These are phyloP conservation scores for Cheilosia urbana DNA, from an alignment of 2,888 invertebrate genomes.

Conservation along the genomic window DNA sequence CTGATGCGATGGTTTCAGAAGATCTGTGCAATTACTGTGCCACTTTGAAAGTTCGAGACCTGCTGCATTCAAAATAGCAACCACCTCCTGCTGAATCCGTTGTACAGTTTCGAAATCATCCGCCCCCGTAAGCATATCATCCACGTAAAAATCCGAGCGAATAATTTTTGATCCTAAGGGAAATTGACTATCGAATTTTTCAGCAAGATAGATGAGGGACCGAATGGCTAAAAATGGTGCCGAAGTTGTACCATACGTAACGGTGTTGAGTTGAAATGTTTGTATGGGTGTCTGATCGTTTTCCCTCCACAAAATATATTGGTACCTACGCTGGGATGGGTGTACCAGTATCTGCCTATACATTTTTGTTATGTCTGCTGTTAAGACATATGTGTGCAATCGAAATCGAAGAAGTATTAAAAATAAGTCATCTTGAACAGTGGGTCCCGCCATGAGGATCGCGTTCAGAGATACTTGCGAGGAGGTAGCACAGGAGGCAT, in stretches of 20 bases:
- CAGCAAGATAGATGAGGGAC: conserved; percentile 54
- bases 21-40: conserved; percentile 14
- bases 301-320: conserved; percentile 69
- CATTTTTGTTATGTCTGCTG: conserved; percentile 74
- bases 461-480: conserved; percentile 55
- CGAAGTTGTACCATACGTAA: conserved; percentile 60
- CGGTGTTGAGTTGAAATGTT: conserved; percentile 67
- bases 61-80: conserved; percentile 39
- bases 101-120: conserved; percentile 26
- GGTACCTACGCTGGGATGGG: conserved; percentile 50
- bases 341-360: conserved; percentile 65
- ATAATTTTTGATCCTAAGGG: conserved; percentile 37
- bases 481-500: conserved; percentile 19
- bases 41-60: conserved; percentile 26
- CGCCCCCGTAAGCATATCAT: conserved; percentile 65
- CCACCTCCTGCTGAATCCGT: conserved; percentile 16
- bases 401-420: conserved; percentile 61
- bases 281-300: conserved; percentile 30
- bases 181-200: conserved; percentile 35
- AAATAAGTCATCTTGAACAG: conserved; percentile 56
- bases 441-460: conserved; percentile 66
- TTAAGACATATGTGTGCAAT: conserved; percentile 38
- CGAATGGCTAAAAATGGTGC: conserved; percentile 66
- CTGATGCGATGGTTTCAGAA: not conserved
- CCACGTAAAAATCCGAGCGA: conserved; percentile 64